Conservation (phyloP, 2,113 vertebrate genomes). For the Campylomormyrus tamandua region DNA sequence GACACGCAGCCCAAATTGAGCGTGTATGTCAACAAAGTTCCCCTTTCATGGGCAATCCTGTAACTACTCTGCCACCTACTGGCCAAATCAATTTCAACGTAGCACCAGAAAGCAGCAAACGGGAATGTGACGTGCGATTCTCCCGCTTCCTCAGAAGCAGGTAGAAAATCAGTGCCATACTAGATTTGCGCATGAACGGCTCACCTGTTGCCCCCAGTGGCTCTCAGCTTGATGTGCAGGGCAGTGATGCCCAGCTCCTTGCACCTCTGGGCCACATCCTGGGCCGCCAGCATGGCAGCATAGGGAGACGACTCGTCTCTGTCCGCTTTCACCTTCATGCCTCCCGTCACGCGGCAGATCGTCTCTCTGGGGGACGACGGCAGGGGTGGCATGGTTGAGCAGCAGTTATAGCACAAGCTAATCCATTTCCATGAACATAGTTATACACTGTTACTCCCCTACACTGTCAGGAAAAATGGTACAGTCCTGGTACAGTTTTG, state of each 20-base stretch:
- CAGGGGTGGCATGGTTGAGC: not conserved
- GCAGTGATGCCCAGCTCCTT: constrained; percentile 95
- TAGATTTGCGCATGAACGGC: not conserved
- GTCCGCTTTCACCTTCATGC: constrained; percentile 98
- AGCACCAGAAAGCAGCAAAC: not conserved
- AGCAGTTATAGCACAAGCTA: not conserved
- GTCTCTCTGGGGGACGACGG: constrained; percentile 72
- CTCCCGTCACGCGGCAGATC: constrained; percentile 93
- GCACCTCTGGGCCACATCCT: constrained; percentile 95
- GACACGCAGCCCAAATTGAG: not conserved
- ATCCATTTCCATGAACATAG: not conserved
- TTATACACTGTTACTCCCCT: not conserved
- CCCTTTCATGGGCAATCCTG: not conserved
- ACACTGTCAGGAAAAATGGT: not conserved
- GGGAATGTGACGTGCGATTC: not conserved
- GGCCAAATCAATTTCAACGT: not conserved
- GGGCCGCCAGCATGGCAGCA: constrained; percentile 91
- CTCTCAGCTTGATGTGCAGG: constrained; percentile 92
- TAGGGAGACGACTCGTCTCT: constrained; percentile 93
- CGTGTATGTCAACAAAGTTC: not conserved
- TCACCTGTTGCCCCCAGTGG: constrained; percentile 86
- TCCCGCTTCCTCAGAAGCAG: not conserved
- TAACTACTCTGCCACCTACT: not conserved
- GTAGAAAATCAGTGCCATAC: not conserved
- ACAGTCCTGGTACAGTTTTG: not conserved